phyloP scores from a whole-genome alignment of 2,113 vertebrate genomes.

The Microcebus tavaratra region DNA sequence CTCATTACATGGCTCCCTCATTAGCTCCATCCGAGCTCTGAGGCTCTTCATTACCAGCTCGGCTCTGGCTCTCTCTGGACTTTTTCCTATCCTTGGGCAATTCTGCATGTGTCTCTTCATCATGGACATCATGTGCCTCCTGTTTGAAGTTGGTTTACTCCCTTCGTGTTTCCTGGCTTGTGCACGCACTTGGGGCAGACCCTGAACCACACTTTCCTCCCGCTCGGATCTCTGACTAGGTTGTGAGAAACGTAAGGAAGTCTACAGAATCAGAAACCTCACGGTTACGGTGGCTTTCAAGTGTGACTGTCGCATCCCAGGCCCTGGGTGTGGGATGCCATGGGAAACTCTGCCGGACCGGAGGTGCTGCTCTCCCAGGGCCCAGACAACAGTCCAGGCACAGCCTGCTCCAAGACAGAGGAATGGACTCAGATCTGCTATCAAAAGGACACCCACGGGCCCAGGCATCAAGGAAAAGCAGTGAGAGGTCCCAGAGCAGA shows the following conservation, averaged over 20 bases:
- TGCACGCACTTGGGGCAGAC: neutral
- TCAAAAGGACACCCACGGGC: neutral
- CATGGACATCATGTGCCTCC: neutral
- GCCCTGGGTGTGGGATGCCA: neutral
- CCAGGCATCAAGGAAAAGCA: neutral
- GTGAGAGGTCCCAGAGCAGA: neutral
- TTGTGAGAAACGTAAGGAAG: neutral
- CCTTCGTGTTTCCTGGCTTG: constrained; percentile 33
- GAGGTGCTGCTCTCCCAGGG: neutral
- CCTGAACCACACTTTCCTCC: neutral
- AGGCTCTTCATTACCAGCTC: neutral
- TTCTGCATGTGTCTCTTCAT: neutral
- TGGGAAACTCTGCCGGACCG: neutral
- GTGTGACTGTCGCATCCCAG: neutral
- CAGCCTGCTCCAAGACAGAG: neutral
- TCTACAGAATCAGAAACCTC: neutral
- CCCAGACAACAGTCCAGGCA: neutral
- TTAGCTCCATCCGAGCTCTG: neutral
- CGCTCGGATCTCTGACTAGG: neutral
- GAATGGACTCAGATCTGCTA: neutral
- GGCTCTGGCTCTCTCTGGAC: neutral
- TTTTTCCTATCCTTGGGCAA: constrained; percentile 47
- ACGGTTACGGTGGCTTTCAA: fast-evolving
- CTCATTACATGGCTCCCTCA: neutral
- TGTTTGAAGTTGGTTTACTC: neutral